These are phyloP conservation scores for Chironomus tepperi DNA, from an alignment of 1,140 invertebrate genomes.

Conservation along the genomic window DNA sequence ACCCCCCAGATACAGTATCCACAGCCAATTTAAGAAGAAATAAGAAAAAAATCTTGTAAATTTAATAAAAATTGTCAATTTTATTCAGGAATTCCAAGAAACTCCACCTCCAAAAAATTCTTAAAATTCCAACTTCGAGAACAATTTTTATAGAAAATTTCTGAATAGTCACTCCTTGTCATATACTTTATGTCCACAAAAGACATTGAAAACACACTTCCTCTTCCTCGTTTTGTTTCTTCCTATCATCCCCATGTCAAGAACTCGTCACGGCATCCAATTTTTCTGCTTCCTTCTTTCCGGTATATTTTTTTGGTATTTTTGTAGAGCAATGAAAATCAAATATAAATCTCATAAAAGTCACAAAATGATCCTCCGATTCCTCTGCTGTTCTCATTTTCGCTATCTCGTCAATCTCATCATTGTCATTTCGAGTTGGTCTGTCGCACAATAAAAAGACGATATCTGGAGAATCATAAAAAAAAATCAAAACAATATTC, in stretches of 20 bases:
- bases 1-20: too few species aligned
- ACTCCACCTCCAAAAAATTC: too few species aligned
- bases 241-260: background rate
- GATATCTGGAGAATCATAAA: background rate
- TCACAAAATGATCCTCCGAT: background rate
- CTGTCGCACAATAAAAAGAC: background rate
- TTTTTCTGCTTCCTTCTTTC: background rate
- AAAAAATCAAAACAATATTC: conserved; percentile 15
- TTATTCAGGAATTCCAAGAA: too few species aligned
- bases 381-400: background rate
- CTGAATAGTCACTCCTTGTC: too few species aligned
- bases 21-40: too few species aligned
- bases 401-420: background rate
- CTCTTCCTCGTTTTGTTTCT: background rate
- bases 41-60: too few species aligned
- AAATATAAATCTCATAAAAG: conserved; percentile 15
- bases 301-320: background rate
- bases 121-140: too few species aligned
- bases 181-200: background rate
- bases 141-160: too few species aligned
- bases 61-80: too few species aligned
- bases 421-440: conserved; percentile 5
- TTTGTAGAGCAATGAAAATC: conserved; percentile 5
- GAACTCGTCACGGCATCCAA: background rate
- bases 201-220: background rate